phyloP scores from a whole-genome alignment of 92 coral and sea anemone species.

The Nematostella vectensis region DNA sequence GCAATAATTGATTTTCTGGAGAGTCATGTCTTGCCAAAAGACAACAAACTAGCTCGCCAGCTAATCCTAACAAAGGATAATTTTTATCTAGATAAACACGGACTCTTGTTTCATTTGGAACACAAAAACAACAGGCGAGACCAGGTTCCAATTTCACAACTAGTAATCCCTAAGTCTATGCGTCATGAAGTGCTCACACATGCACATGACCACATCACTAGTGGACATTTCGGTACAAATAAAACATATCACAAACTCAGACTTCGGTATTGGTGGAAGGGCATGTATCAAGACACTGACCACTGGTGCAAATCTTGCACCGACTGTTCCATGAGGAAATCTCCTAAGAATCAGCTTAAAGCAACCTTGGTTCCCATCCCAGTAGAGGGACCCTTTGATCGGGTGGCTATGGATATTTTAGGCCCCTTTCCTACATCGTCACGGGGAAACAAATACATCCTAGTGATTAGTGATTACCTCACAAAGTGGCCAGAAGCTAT shows the following conservation, averaged over 20 bases:
- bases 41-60: slow-evolving; percentile 6
- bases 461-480: not conserved
- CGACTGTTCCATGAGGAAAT: slow-evolving; percentile 42
- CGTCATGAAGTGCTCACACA: slow-evolving; percentile 12
- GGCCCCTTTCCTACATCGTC: not conserved
- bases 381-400: slow-evolving; percentile 29
- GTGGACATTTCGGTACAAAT: slow-evolving; percentile 27
- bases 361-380: slow-evolving; percentile 36
- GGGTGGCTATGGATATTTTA: slow-evolving; percentile 7
- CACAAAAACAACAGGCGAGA: not conserved
- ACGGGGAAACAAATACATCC: not conserved
- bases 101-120: slow-evolving; percentile 11
- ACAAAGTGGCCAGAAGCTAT: not conserved
- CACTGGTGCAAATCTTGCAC: slow-evolving; percentile 35
- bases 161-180: slow-evolving; percentile 14
- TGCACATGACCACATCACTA: slow-evolving; percentile 29
- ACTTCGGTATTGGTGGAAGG: slow-evolving; percentile 28
- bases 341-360: slow-evolving; percentile 14
- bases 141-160: slow-evolving; percentile 4
- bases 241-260: slow-evolving; percentile 41
- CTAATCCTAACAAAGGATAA: slow-evolving; percentile 14
- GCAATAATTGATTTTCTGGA: slow-evolving; percentile 26
- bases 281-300: slow-evolving; percentile 41
- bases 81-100: slow-evolving; percentile 10
- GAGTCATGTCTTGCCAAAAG: slow-evolving; percentile 6